Base-by-base conservation (phyloP, 2,113 vertebrate genomes). In the Pelusios castaneus region DNA sequence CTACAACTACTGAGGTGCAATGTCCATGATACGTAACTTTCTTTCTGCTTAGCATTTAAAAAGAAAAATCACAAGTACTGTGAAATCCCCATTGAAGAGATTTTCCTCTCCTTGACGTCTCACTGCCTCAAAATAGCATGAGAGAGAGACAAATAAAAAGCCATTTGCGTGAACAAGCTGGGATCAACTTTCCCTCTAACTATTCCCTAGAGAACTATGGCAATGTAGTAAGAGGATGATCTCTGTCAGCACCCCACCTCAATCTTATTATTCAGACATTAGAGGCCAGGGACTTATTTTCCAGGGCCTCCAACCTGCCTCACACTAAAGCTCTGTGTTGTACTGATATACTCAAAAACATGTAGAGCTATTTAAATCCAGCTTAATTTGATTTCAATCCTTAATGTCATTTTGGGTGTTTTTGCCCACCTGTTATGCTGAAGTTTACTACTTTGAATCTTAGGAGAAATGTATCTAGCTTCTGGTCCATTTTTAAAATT, bases 381-480 rank as follows among this genome's bases (percentile, higher is more conserved):
- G 90, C 80, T 96, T 96, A 97, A 97, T 95, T 95, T 96, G 96
- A 97, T 95, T 94, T 89, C 91, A 91, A 95, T 92, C 94, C 95
- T 89, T 86, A 85, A 94, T 94, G 92, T 94, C 95, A 97, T 22
- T 41, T 94, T n/a, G n/a, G n/a, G n/a, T n/a, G n/a, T 95, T 97
- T 22, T 38, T 56, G 81, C 49, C 58, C 76, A 86, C 92, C 82
- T 82, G 55, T 91, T 91, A 88, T 93, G 82, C 75, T 89, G 84
- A 92, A 92, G 73, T 96, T 95, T 95, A 92, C 90, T 88, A 85
- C 85, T 94, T 92, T 85, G 94, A 97, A 93, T 85, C 90, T 93
- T 96, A 87, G 90, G 87, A 96, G 94, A 88, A 96, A 96, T 88
- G 70, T 96, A 91, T 95, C 94, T 96, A 55, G 89, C 90, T 95